Conservation (phyloP, 2,797 vertebrate species). For the Tapirus indicus region DNA sequence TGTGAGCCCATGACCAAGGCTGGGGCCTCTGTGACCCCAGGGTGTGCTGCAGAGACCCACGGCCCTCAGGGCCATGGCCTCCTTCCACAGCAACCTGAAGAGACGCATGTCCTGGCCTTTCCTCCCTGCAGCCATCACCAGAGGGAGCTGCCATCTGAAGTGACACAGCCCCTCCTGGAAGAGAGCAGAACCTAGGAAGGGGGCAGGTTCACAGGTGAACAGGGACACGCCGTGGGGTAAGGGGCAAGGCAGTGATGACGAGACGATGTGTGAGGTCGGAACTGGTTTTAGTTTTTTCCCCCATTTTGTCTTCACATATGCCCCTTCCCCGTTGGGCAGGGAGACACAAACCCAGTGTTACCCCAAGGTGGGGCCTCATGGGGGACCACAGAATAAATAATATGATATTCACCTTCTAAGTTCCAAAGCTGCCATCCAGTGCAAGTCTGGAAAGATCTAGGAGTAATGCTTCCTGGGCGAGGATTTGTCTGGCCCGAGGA, state of each 20-base stretch:
- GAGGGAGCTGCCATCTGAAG: neutral
- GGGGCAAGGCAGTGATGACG: neutral
- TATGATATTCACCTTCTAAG: neutral
- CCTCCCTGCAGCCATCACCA: neutral
- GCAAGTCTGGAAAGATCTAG: neutral
- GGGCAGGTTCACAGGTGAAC: too few species aligned
- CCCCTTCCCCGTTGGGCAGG: too few species aligned
- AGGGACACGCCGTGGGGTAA: neutral
- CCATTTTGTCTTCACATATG: neutral
- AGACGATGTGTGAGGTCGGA: neutral
- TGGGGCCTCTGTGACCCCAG: neutral
- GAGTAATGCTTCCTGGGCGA: neutral
- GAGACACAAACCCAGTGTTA: neutral
- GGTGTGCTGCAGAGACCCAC: neutral
- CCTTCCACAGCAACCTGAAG: neutral
- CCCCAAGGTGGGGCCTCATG: too few species aligned
- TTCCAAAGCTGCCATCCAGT: neutral
- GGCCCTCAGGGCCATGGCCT: neutral
- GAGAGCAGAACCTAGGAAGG: neutral
- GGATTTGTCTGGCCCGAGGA: neutral
- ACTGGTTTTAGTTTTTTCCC: neutral
- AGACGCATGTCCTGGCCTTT: accelerated
- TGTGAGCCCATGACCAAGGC: neutral
- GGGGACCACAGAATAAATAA: neutral
- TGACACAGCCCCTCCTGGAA: neutral